phyloP scores from a whole-genome alignment of 2,797 vertebrate genomes.

The Sebastolobus altivelis region DNA sequence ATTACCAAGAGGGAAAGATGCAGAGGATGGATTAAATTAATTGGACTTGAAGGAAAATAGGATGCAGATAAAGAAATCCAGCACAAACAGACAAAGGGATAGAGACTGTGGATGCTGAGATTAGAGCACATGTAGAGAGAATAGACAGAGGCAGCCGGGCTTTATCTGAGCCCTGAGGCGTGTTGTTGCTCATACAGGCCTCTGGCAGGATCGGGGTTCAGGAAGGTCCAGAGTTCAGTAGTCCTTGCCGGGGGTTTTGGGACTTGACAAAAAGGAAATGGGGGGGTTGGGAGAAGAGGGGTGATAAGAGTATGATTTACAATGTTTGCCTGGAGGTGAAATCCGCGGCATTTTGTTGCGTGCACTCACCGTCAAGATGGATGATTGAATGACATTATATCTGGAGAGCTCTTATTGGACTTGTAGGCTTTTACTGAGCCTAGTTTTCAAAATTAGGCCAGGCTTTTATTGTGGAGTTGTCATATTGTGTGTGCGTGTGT shows the following conservation, averaged over 20 bases:
- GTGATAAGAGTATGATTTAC: slow-evolving; percentile 44
- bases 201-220: slow-evolving; percentile 35
- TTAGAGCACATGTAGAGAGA: slow-evolving; percentile 5
- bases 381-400: slow-evolving; percentile 67
- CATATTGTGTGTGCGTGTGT: slow-evolving; percentile 22
- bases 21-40: background rate
- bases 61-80: slow-evolving; percentile 16
- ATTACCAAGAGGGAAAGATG: background rate
- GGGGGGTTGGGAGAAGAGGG: slow-evolving; percentile 16
- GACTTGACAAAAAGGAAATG: slow-evolving; percentile 22
- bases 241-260: slow-evolving; percentile 24
- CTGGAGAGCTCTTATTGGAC: slow-evolving; percentile 30
- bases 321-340: slow-evolving; percentile 51
- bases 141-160: slow-evolving; percentile 4
- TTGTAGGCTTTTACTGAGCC: slow-evolving; percentile 29
- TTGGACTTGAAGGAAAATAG: background rate
- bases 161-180: slow-evolving; percentile 39
- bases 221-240: slow-evolving; percentile 27
- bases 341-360: background rate
- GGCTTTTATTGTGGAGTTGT: slow-evolving; percentile 26
- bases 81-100: slow-evolving; percentile 34
- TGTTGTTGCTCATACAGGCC: slow-evolving; percentile 52
- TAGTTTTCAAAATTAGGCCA: slow-evolving; percentile 40
- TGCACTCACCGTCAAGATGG: slow-evolving; percentile 21
- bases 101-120: slow-evolving; percentile 19